These are phyloP conservation scores for Bellardia pandia DNA, from an alignment of 2,888 invertebrate genomes.

Conservation along the genomic window DNA sequence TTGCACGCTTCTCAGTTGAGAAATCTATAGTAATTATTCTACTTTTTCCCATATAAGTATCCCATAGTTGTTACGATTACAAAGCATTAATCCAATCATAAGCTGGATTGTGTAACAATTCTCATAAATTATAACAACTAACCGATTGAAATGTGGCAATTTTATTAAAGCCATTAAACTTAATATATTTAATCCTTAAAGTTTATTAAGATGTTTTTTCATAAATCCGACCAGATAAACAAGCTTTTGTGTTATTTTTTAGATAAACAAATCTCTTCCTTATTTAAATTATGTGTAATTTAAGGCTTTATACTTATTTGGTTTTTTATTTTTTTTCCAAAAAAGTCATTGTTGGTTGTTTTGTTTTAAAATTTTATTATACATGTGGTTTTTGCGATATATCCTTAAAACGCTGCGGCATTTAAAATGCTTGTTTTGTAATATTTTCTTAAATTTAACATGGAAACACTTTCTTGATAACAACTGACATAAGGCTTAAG, in stretches of 20 bases:
- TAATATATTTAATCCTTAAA: too few species aligned
- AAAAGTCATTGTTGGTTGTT: background rate
- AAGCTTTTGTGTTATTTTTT: background rate
- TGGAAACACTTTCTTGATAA: conserved; percentile 31
- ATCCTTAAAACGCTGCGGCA: background rate
- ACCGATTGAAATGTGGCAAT: too few species aligned
- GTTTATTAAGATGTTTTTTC: background rate
- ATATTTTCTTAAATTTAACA: conserved; percentile 16
- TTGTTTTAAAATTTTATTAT: background rate
- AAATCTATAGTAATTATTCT: too few species aligned
- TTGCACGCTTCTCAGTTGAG: too few species aligned
- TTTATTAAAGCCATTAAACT: too few species aligned
- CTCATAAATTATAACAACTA: too few species aligned
- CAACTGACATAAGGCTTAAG: conserved; percentile 34
- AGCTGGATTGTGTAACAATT: too few species aligned
- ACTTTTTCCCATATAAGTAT: too few species aligned
- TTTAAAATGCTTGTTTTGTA: background rate
- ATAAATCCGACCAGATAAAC: background rate
- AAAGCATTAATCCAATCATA: too few species aligned
- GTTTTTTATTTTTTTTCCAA: background rate
- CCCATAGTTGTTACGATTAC: too few species aligned
- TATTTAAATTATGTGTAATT: background rate
- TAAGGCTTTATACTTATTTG: background rate
- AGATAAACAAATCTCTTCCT: background rate
- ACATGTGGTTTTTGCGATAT: background rate